Conservation (phyloP, 2,888 invertebrate genomes). For the Philaethria dido region DNA sequence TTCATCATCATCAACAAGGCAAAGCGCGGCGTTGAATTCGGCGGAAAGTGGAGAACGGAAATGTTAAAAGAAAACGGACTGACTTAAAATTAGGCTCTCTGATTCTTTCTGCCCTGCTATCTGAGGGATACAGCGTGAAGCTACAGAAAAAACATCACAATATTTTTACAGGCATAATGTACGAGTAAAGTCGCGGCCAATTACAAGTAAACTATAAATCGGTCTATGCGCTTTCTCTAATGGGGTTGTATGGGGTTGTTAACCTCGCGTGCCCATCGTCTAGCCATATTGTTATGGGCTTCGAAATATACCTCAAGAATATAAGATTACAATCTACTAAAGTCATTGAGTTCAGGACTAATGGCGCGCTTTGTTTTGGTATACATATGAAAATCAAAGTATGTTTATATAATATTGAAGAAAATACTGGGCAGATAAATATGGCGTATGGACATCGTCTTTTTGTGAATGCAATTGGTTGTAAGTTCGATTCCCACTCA, state of each 20-base stretch:
- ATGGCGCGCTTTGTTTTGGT: slow-evolving; percentile 11
- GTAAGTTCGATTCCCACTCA: too few species aligned
- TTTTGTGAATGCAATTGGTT: too few species aligned
- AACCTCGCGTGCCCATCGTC: slow-evolving; percentile 42
- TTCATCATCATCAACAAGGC: too few species aligned
- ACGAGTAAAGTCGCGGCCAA: slow-evolving; percentile 40
- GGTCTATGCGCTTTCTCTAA: slow-evolving; percentile 54
- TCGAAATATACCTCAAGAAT: slow-evolving; percentile 25
- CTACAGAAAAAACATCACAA: too few species aligned
- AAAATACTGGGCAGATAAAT: too few species aligned
- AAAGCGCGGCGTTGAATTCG: too few species aligned
- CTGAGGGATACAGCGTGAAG: too few species aligned
- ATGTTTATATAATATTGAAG: background rate
- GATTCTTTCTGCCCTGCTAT: too few species aligned
- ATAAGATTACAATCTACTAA: slow-evolving; percentile 23
- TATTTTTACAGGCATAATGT: background rate
- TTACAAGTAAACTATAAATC: slow-evolving; percentile 61
- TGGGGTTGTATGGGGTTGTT: slow-evolving; percentile 41
- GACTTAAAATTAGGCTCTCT: too few species aligned
- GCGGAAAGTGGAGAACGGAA: too few species aligned
- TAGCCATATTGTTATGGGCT: slow-evolving; percentile 31
- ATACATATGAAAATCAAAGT: background rate
- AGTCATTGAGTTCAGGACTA: slow-evolving; percentile 16
- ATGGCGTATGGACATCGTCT: too few species aligned
- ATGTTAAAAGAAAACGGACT: too few species aligned